phyloP scores from a whole-genome alignment of 1,140 invertebrate species.

The Cherax quadricarinatus region DNA sequence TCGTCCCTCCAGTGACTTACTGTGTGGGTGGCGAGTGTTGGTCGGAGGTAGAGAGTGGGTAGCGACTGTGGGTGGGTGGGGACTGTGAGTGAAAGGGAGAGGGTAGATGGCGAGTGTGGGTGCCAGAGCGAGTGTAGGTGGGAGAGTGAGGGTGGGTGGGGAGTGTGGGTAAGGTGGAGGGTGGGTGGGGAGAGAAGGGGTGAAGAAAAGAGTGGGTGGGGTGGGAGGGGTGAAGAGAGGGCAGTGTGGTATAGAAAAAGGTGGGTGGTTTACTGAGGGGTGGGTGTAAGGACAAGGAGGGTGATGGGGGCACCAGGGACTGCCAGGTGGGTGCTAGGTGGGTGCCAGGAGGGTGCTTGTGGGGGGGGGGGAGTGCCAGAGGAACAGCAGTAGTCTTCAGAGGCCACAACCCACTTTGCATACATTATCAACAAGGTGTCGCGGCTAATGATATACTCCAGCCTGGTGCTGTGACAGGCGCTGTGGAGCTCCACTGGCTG shows the following conservation, averaged over 20 bases:
- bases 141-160: neutral
- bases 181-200: neutral
- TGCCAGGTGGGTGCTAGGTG: no score
- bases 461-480: no score
- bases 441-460: neutral
- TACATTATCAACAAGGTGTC: neutral
- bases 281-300: no score
- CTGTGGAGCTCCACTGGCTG: no score
- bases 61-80: neutral
- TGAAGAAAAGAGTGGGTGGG: neutral
- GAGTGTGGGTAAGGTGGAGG: neutral
- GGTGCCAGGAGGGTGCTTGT: no score
- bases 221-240: neutral
- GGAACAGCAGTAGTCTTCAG: neutral
- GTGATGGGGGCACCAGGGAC: no score
- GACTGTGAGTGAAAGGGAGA: neutral
- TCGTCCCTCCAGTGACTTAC: no score
- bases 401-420: neutral
- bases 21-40: no score
- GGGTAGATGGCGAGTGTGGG: neutral
- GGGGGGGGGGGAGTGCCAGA: neutral
- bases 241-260: no score
- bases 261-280: neutral
- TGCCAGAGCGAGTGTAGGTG: neutral
- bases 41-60: neutral